Conservation (phyloP, 2,113 vertebrate genomes). For the Herpailurus yagouaroundi region DNA sequence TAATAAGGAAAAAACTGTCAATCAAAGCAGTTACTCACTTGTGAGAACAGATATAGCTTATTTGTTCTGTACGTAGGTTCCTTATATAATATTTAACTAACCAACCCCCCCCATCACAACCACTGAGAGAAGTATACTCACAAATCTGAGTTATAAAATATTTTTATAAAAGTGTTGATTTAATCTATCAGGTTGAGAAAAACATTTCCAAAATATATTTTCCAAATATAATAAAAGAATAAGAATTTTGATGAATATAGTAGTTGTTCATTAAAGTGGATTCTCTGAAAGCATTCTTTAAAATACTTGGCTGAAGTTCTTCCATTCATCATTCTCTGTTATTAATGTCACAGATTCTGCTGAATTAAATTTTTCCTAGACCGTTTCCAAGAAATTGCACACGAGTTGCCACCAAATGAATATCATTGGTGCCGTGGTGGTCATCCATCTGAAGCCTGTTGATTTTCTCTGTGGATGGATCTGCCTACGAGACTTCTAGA, state of each 20-base stretch:
- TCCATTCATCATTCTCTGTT: not conserved
- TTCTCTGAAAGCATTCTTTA: slow-evolving; percentile 22
- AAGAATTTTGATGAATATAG: not conserved
- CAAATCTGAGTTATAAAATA: not conserved
- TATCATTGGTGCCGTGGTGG: not conserved
- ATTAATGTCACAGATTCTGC: not conserved
- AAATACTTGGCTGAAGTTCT: not conserved
- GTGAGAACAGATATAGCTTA: slow-evolving; percentile 30
- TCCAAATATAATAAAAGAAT: slow-evolving; percentile 1
- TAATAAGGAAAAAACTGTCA: slow-evolving; percentile 57
- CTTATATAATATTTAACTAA: not conserved
- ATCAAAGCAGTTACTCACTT: slow-evolving; percentile 25
- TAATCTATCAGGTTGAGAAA: slow-evolving; percentile 20
- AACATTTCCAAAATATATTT: slow-evolving; percentile 37
- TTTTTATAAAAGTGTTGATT: slow-evolving; percentile 13
- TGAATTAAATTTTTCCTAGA: not conserved
- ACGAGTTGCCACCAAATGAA: not conserved
- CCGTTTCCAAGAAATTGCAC: not conserved
- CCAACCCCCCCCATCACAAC: not conserved
- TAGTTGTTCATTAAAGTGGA: slow-evolving; percentile 12
- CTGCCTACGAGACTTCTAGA: not conserved
- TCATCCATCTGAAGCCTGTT: not conserved
- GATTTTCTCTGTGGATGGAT: not conserved
- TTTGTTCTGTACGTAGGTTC: slow-evolving; percentile 8
- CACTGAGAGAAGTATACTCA: not conserved